A percentile compares a stretch with the other conserved stretches of the same genome.
Evolutionary conservation across 2,888 invertebrate species (phyloP).

Genomic region (Xanthostigma xanthostigma): DNA sequence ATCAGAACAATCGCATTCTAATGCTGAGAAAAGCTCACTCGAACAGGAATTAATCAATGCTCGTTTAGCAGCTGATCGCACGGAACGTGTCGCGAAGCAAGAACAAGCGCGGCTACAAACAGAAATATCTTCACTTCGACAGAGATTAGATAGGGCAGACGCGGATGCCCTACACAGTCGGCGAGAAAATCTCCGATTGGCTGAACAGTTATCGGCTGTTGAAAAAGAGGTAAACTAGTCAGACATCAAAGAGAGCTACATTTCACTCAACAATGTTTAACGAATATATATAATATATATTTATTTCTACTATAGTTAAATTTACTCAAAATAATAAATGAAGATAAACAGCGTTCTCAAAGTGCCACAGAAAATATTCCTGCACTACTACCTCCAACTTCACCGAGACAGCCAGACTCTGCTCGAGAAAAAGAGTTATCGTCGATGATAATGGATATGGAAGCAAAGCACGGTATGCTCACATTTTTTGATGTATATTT

Average conservation of each 20-base stretch:
- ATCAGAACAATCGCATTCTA: slow-evolving; percentile 58
- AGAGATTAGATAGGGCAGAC: slow-evolving; percentile 64
- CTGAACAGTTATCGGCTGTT: slow-evolving; percentile 61
- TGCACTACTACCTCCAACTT: slow-evolving; percentile 22
- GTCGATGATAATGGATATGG: slow-evolving; percentile 61
- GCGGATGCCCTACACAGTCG: slow-evolving; percentile 67
- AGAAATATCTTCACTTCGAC: slow-evolving; percentile 58
- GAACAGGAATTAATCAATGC: slow-evolving; percentile 66
- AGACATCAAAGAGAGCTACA: background rate
- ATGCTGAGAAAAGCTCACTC: slow-evolving; percentile 62
- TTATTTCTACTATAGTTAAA: background rate
- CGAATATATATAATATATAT: background rate
- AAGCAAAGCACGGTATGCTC: slow-evolving; percentile 67
- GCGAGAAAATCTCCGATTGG: slow-evolving; percentile 61
- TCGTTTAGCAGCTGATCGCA: slow-evolving; percentile 47
- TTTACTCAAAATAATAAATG: background rate
- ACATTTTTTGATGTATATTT: background rate
- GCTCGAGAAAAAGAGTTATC: slow-evolving; percentile 50
- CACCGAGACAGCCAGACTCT: slow-evolving; percentile 18
- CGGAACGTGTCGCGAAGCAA: slow-evolving; percentile 60
- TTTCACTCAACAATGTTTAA: background rate
- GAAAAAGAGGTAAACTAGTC: slow-evolving; percentile 56
- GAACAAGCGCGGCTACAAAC: slow-evolving; percentile 60
- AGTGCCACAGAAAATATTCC: slow-evolving; percentile 17
- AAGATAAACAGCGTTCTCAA: slow-evolving; percentile 16